Conservation (phyloP, 2,797 vertebrate species). For the Petrocephalus schoutedeni region DNA sequence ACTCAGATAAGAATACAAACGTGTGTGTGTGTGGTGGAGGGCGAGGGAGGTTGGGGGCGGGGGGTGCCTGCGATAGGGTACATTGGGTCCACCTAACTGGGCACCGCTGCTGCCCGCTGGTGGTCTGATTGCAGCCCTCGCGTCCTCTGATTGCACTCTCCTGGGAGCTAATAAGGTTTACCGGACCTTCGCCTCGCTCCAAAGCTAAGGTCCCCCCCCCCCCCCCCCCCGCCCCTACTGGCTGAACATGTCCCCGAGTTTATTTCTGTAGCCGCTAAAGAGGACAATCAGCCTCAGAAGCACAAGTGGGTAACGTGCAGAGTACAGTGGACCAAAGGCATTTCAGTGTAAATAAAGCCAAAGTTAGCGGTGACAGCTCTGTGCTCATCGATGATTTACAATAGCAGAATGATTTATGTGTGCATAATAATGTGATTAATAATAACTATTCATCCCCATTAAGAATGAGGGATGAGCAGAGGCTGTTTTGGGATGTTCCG, state of each 20-base stretch:
- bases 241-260: not conserved
- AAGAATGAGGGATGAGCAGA: not conserved
- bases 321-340: not conserved
- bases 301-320: not conserved
- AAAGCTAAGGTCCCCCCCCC: not conserved
- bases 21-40: not conserved
- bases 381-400: not conserved
- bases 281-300: not conserved
- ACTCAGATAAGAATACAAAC: too few species aligned
- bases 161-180: slow-evolving; percentile 29
- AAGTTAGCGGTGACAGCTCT: not conserved
- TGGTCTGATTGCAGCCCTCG: slow-evolving; percentile 43
- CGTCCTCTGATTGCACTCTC: slow-evolving; percentile 59
- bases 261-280: slow-evolving; percentile 4
- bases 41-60: too few species aligned
- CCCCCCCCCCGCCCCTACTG: not conserved
- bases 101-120: slow-evolving; percentile 25
- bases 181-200: not conserved
- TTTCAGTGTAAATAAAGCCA: slow-evolving; percentile 17
- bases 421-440: slow-evolving; percentile 9
- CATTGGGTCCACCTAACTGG: not conserved
- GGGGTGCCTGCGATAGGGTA: not conserved
- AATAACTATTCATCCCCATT: slow-evolving; percentile 6
- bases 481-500: not conserved
- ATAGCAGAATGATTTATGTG: not conserved